Evolutionary conservation across 2,113 vertebrate species (phyloP), one percentile per base, ranked within the genome.

Genomic region (Equus przewalskii): DNA sequence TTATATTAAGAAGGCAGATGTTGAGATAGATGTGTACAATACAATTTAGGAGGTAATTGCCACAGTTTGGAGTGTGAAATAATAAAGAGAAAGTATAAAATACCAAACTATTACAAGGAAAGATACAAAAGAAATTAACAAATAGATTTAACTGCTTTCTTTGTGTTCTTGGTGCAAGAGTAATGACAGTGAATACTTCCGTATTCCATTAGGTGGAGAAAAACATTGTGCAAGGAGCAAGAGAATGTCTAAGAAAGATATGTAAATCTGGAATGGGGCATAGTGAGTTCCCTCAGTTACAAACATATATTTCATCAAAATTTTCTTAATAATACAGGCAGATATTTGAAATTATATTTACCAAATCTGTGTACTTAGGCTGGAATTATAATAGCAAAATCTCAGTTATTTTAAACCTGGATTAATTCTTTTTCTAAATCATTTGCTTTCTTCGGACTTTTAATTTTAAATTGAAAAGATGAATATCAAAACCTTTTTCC

Each of bases 181-280:
- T 49, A 81, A 76, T 70, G 18, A 58, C 13, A 22, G 13, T 91
- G 28, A n/a, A 70, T 30, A 2, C 1, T 5, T n/a, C 26, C 44
- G 60, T 58, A 56, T 30, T 70, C 9, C 21, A 33, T 28, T 16
- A 33, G 11, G 22, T 89, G 18, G 8, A 58, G 7, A 81, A 60
- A 84, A 60, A 1, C 1, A 11, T 5, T 19, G 4, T 56, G 1
- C 14, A 64, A 9, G 10, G 3, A 60, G 5, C 30, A n/a, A 54
- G 19, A 26, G 28, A 33, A 30, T 64, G 26, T 7, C 1, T 33
- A 28, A 79, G 18, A 75, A 76, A 46, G 51, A 33, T 24, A 44
- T n/a, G 8, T 13, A 67, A 36, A 73, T 3, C 6, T 65, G 33
- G 24, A 60, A 22, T 28, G 19, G 19, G 18, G 3, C 8, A 14